Base-by-base conservation (phyloP, 2,113 vertebrate species). In the Pandion haliaetus region DNA sequence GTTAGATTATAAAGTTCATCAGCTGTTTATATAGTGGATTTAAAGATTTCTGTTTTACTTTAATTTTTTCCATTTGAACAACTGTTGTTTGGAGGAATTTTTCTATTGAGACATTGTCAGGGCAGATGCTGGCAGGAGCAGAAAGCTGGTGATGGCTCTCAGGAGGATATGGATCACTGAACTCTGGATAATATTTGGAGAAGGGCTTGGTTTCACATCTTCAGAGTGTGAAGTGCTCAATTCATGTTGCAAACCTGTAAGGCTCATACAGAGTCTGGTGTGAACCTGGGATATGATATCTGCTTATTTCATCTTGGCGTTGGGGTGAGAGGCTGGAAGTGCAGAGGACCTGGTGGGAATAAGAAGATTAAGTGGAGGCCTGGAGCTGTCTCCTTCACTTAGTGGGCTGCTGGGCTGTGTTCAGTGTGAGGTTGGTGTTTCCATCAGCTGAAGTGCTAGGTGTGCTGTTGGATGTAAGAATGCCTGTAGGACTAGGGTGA, bases 351-450 rank as follows among this genome's bases (percentile, higher is more conserved):
- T 81, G 38, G 13, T 38, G 65, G 47, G 24, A 76, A 20, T 7
- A 63, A 36, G 24, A 32, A 52, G 36, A 17, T 28, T 1, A 7
- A 19, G 26, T 13, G 52, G 63, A 50, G 58, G 2, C 12, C 26
- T 82, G 80, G 42, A 44, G 19, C 25, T 38, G 32, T 34, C 38
- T 34, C 34, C 18, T 55, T 47, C 18, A 20, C 36, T 25, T 28
- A 10, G 5, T 0, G 10, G 32, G 25, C n/a, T 70, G 61, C 65
- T 62, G 78, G 76, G 69, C 54, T 50, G 49, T 36, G 82, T 23
- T 66, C 12, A 6, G 0, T 0, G 6, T 2, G 28, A 72, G 62
- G 49, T 0, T 38, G 72, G 3, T 31, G 82, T 8, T 42, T 29
- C 42, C 59, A 15, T 5, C 32, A 49, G 36, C 71, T 32, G 76